phyloP scores from a whole-genome alignment of 2,113 vertebrate species.

The Atrichornis clamosus region DNA sequence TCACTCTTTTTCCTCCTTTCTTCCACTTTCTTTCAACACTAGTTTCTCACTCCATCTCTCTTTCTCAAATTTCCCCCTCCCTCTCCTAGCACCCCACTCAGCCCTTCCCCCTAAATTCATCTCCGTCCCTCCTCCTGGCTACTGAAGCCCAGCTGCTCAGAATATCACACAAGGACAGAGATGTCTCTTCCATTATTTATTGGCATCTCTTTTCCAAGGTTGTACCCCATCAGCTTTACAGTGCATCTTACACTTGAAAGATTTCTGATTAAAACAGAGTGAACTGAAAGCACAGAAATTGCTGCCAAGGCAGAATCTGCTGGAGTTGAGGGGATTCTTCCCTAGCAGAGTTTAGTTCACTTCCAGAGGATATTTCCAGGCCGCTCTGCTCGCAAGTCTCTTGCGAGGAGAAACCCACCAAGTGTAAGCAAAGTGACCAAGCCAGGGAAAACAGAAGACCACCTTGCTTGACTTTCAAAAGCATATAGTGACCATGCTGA shows the following conservation, averaged over 20 bases:
- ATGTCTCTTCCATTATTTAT: slow-evolving; percentile 21
- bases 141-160: neutral
- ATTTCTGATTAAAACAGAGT: slow-evolving; percentile 29
- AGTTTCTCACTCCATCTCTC: neutral
- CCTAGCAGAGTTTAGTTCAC: neutral
- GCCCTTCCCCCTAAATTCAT: neutral
- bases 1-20: neutral
- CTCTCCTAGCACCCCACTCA: neutral
- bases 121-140: neutral
- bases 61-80: neutral
- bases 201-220: slow-evolving; percentile 1
- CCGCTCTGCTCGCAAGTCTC: neutral
- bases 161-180: slow-evolving; percentile 4
- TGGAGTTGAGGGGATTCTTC: neutral
- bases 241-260: slow-evolving; percentile 39
- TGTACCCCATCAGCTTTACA: slow-evolving; percentile 8
- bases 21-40: neutral
- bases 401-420: neutral
- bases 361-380: neutral
- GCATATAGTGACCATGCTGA: neutral
- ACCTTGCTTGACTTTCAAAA: neutral
- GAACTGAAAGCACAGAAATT: neutral
- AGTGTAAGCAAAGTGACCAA: neutral
- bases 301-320: slow-evolving; percentile 8
- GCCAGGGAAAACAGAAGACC: neutral